Evolutionary conservation across 2,113 vertebrate genomes (phyloP), one percentile per base, ranked within the genome.

Genomic region (Colistium nudipinnis): DNA sequence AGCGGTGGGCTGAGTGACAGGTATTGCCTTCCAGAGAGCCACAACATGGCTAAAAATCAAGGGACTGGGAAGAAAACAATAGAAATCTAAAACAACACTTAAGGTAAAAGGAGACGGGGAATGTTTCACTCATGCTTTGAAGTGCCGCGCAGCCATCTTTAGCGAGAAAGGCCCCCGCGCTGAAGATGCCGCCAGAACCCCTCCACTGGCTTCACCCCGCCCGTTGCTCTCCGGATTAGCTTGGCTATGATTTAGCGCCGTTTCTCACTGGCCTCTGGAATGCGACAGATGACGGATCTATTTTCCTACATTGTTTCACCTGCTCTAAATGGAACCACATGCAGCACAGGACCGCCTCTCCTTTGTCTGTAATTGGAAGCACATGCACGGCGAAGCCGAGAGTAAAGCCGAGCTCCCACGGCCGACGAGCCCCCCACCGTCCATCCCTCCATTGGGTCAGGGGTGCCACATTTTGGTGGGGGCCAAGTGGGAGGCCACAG

Each of bases 261-360:
- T 86, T 90, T 90, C 87, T 90, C 82, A 79, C 85, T 83, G 80
- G 64, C 70, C 75, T 82, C 84, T 87, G 90, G 87, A 90, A 92
- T 87, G 90, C 86, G 74, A 74, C 63, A 69, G 43, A 91, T 91
- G 88, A 92, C 86, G 88, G 87, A 90, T 91, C 92, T 92, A 91
- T 92, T 94, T 93, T 94, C 92, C 93, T 88, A 87, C 91, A 94
- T 93, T 94, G 93, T 93, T 94, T 93, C 90, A 92, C 90, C 88
- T 90, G 90, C 85, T 92, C 83, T 92, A 93, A 93, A 90, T 80
- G 78, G 89, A 93, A 92, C 89, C 91, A 94, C 83, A 92, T 88
- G 87, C 80, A 66, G 82, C 49, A 64, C 82, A 81, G 80, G 70
- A 83, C 82, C 73, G 75, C 85, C 84, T 90, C 63, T 82, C 65